phyloP scores from a whole-genome alignment of 2,888 invertebrate species.

The Acrobasis suavella region DNA sequence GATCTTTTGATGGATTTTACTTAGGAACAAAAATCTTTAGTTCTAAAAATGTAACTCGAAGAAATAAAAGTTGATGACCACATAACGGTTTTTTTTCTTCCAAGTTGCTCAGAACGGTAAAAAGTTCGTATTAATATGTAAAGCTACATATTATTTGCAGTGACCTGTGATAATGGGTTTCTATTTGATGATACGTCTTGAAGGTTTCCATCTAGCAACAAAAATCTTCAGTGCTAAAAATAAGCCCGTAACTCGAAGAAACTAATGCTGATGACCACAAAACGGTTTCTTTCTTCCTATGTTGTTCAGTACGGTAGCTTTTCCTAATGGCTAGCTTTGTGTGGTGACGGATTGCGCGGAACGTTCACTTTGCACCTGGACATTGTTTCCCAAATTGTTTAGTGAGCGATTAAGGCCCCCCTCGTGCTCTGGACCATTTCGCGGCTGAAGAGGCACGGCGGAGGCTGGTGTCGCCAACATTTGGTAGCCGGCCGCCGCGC shows the following conservation, averaged over 20 bases:
- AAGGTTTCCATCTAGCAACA: background rate
- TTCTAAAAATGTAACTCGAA: background rate
- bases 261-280: conserved; percentile 17
- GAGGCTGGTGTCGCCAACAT: conserved; percentile 58
- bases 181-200: no score
- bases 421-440: conserved; percentile 48
- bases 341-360: conserved; percentile 51
- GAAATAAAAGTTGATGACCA: conserved; percentile 16
- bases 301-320: conserved; percentile 34
- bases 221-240: conserved; percentile 12
- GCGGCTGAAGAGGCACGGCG: conserved; percentile 61
- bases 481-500: conserved; percentile 53
- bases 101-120: conserved; percentile 34
- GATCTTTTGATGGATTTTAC: conserved; percentile 25
- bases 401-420: conserved; percentile 57
- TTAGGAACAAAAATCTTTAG: background rate
- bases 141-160: no score
- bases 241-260: conserved; percentile 19
- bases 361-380: conserved; percentile 54
- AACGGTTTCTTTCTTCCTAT: conserved; percentile 17
- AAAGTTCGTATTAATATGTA: no score
- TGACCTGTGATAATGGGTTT: no score
- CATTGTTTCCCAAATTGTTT: conserved; percentile 51
- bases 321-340: conserved; percentile 36
- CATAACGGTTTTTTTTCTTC: conserved; percentile 20